A percentile compares a stretch with the other conserved stretches of the same genome.
These are phyloP conservation scores for Ciconia boyciana DNA, from an alignment of 2,113 vertebrate genomes.

Conservation along the genomic window DNA sequence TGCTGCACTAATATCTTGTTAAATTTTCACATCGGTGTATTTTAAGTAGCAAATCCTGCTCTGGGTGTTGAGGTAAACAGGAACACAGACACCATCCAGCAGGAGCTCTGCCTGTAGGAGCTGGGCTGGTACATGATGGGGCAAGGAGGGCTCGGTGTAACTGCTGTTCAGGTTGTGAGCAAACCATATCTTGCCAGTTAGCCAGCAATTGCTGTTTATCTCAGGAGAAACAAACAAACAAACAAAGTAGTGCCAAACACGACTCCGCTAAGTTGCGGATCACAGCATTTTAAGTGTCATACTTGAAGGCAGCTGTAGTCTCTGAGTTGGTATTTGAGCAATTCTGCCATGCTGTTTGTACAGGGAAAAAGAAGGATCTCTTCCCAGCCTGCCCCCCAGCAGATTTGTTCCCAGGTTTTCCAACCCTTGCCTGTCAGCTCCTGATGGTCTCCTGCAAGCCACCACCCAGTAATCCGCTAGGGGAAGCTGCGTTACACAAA, in stretches of 20 bases:
- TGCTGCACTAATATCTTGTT: not conserved
- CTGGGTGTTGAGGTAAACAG: not conserved
- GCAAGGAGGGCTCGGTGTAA: not conserved
- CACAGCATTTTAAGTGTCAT: not conserved
- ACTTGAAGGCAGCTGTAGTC: not conserved
- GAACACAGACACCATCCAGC: not conserved
- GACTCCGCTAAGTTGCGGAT: fast-evolving
- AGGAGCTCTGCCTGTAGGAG: not conserved
- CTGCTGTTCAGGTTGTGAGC: not conserved
- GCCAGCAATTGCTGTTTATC: not conserved
- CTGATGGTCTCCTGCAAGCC: not conserved
- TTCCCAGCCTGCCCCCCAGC: not conserved
- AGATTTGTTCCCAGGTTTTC: not conserved
- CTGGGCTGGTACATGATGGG: not conserved
- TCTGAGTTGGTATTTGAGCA: not conserved
- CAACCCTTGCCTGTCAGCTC: not conserved
- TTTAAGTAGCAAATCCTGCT: not conserved
- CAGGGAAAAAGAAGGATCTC: not conserved
- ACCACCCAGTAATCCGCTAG: not conserved
- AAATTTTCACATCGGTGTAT: not conserved
- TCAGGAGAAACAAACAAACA: not conserved
- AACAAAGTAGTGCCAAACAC: not conserved
- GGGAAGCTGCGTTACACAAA: not conserved
- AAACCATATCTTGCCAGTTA: not conserved
- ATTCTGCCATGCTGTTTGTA: not conserved